phyloP scores from a whole-genome alignment of 2,113 vertebrate species.

The Apteryx mantelli region DNA sequence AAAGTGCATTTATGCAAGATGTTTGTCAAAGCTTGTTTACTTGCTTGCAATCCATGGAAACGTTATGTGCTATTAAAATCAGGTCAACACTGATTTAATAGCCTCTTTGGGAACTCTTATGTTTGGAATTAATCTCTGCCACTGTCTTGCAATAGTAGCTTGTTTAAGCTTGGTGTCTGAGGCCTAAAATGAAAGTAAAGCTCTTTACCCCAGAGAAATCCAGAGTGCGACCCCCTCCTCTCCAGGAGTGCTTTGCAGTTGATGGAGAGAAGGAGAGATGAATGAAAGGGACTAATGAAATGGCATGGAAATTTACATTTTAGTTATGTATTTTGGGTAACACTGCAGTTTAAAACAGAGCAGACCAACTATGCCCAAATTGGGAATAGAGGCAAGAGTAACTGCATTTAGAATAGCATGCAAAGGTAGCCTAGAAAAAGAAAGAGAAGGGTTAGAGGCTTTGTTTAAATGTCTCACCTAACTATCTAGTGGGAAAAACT shows the following conservation, averaged over 20 bases:
- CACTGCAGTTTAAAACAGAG: neutral
- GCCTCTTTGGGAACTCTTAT: neutral
- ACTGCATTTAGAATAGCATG: neutral
- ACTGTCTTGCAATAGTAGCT: neutral
- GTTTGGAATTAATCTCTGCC: neutral
- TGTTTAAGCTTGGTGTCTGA: neutral
- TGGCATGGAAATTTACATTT: neutral
- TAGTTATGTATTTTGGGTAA: neutral
- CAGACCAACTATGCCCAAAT: neutral
- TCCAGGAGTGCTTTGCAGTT: neutral
- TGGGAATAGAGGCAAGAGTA: neutral
- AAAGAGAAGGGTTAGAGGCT: neutral
- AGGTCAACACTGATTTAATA: neutral
- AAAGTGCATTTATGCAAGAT: neutral
- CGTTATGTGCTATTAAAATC: neutral
- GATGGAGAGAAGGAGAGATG: neutral
- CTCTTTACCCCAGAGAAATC: neutral
- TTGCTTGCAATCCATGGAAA: neutral
- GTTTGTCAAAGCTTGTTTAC: slow-evolving; percentile 3
- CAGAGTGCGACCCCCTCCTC: neutral
- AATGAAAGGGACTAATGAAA: neutral
- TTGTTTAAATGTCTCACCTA: neutral
- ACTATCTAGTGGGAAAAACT: neutral
- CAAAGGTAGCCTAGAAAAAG: neutral
- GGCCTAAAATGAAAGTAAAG: neutral